phyloP scores from a whole-genome alignment of 1,140 invertebrate species.

The Hetaerina americana region DNA sequence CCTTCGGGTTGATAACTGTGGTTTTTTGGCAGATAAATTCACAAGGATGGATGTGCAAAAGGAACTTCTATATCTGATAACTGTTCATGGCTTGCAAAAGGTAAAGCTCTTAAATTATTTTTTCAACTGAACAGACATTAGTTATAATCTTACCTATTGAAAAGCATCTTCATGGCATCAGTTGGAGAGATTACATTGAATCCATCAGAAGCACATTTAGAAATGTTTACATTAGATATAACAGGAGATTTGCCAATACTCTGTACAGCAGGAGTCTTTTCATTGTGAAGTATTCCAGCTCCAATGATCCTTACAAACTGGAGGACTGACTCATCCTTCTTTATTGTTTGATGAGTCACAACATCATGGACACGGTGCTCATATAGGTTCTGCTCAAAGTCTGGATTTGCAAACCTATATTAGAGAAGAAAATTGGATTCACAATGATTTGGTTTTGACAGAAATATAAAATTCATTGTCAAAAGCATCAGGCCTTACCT shows the following conservation, averaged over 20 bases:
- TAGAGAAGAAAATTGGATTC: no score
- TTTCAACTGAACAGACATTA: no score
- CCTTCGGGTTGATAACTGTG: no score
- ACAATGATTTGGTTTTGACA: not conserved
- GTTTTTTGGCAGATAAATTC: no score
- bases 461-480: not conserved
- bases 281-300: slow-evolving; percentile 92
- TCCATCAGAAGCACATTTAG: slow-evolving; percentile 76
- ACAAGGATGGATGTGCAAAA: no score
- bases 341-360: slow-evolving; percentile 54
- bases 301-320: slow-evolving; percentile 78
- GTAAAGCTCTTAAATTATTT: no score
- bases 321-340: slow-evolving; percentile 56
- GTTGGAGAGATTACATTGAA: slow-evolving; percentile 83
- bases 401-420: slow-evolving; percentile 65
- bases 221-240: slow-evolving; percentile 71
- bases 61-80: no score
- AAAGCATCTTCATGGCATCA: slow-evolving; percentile 48
- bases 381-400: slow-evolving; percentile 77
- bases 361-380: slow-evolving; percentile 69
- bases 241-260: slow-evolving; percentile 71
- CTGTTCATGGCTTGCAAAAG: no score
- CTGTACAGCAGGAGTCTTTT: slow-evolving; percentile 85
- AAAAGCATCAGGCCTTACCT: slow-evolving; percentile 20
- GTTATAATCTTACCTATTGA: slow-evolving; percentile 27